phyloP scores from a whole-genome alignment of 2,888 invertebrate species.

The Heliconius charithonia region DNA sequence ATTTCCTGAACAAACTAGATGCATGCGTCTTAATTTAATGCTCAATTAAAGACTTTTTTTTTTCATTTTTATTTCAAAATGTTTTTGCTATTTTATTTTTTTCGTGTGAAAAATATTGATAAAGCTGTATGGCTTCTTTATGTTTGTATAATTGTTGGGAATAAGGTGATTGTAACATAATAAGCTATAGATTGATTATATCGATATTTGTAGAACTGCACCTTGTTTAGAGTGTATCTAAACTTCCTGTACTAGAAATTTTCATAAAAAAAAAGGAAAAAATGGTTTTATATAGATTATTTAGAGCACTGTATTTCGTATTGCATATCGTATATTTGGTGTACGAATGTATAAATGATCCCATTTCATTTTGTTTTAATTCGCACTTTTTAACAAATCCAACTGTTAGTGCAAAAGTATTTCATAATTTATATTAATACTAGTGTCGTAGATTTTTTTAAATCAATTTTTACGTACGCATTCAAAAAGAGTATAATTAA shows the following conservation, averaged over 20 bases:
- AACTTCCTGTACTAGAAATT: neutral
- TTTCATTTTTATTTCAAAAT: neutral
- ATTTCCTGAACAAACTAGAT: neutral
- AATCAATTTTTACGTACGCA: no score
- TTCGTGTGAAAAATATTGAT: constrained; percentile 17
- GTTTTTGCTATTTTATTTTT: constrained; percentile 20
- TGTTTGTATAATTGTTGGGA: constrained; percentile 33
- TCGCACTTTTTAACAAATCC: constrained; percentile 30
- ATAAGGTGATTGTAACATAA: constrained; percentile 43
- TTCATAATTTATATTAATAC: neutral
- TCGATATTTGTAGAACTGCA: constrained; percentile 38
- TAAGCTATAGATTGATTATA: constrained; percentile 49
- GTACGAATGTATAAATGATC: neutral
- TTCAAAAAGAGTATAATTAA: no score
- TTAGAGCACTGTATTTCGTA: constrained; percentile 29
- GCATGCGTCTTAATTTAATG: constrained; percentile 27
- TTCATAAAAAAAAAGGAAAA: neutral
- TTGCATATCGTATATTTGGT: neutral
- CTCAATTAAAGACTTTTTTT: neutral
- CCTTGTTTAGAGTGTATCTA: constrained; percentile 12
- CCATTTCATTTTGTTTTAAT: constrained; percentile 13
- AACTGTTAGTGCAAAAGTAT: neutral
- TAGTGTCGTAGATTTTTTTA: neutral
- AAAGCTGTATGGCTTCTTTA: constrained; percentile 29
- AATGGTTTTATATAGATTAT: constrained; percentile 23